A percentile compares a stretch with the other conserved stretches of the same genome.
Conservation (phyloP, 1,140 invertebrate genomes). For the Drosophila elegans region DNA sequence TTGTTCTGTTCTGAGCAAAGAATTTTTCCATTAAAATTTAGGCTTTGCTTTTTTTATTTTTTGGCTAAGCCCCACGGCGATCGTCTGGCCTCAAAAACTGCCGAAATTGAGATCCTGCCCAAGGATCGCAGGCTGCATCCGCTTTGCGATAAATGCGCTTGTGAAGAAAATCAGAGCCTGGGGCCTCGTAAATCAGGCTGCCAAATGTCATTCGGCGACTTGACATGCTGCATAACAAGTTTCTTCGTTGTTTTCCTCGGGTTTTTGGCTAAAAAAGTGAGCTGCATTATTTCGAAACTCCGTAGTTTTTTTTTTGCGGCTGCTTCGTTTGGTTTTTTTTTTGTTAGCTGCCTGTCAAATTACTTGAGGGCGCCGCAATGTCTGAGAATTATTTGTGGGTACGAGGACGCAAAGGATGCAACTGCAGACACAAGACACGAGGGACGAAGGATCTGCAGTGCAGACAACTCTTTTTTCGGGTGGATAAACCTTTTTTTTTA, state of each 20-base stretch:
- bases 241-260: conserved; percentile 35
- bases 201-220: conserved; percentile 67
- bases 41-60: not conserved
- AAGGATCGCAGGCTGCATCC: conserved; percentile 28
- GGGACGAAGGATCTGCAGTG: conserved; percentile 31
- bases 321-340: conserved; percentile 14
- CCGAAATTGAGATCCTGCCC: conserved; percentile 3
- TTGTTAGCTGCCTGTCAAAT: conserved; percentile 67
- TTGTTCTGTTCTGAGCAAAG: not conserved
- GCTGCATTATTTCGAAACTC: conserved; percentile 51
- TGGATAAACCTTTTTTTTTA: conserved; percentile 46
- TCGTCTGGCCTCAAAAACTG: not conserved
- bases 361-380: conserved; percentile 79
- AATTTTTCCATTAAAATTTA: not conserved
- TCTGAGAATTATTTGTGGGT: conserved; percentile 80
- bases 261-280: conserved; percentile 21
- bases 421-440: conserved; percentile 34
- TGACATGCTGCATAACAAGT: conserved; percentile 80
- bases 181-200: conserved; percentile 69
- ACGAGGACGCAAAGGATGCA: conserved; percentile 52
- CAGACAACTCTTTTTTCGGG: conserved; percentile 48
- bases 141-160: conserved; percentile 13
- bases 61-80: not conserved
- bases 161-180: conserved; percentile 29
- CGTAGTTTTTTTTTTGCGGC: conserved; percentile 12